These are phyloP conservation scores for Tarsius wallacei DNA, from an alignment of 2,797 vertebrate species.

Conservation along the genomic window DNA sequence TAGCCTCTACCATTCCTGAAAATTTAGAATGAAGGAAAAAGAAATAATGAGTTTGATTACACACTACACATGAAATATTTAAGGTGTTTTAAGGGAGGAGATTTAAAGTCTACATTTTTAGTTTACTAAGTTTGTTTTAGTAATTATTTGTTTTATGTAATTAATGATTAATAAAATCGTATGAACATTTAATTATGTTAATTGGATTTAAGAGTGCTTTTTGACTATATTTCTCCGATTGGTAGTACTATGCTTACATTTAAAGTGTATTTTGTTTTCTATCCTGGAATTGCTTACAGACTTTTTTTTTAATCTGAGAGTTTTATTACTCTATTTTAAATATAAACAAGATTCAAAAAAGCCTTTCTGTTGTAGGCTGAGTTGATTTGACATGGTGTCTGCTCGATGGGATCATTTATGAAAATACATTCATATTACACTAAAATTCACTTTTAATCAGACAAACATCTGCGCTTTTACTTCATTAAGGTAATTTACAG, in stretches of 20 bases:
- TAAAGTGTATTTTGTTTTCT: conserved; percentile 62
- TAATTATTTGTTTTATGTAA: background rate
- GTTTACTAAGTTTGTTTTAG: background rate
- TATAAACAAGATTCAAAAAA: conserved; percentile 47
- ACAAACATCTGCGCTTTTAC: conserved; percentile 66
- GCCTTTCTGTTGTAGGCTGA: background rate
- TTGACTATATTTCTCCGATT: background rate
- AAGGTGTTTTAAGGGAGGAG: background rate
- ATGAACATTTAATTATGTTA: background rate
- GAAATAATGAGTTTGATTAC: background rate
- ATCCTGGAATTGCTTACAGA: conserved; percentile 31
- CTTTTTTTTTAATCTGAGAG: background rate
- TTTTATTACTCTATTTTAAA: conserved; percentile 32
- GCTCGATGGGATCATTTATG: too few species aligned
- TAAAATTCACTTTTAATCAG: conserved; percentile 83
- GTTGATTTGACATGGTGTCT: conserved; percentile 64
- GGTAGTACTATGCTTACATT: background rate
- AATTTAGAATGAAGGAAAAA: background rate
- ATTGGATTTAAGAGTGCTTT: background rate
- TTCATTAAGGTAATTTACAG: background rate
- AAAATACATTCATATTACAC: conserved; percentile 68
- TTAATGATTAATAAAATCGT: conserved; percentile 22
- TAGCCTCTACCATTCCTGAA: background rate
- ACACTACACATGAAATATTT: background rate
- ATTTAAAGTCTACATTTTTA: background rate